phyloP scores from a whole-genome alignment of 1,140 invertebrate genomes.

The Octopus bimaculoides region DNA sequence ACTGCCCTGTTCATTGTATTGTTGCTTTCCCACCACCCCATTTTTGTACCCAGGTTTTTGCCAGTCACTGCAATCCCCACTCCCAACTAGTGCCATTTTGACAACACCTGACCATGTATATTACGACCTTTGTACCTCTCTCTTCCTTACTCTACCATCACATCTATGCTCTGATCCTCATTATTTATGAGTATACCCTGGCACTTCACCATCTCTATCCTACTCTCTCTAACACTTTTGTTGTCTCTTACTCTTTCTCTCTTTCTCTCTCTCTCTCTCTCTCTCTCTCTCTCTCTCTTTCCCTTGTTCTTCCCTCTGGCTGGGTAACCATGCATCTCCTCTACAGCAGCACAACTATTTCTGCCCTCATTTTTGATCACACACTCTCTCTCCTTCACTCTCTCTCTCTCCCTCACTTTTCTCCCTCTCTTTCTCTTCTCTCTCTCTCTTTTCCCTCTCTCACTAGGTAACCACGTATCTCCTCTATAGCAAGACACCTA shows the following conservation, averaged over 20 bases:
- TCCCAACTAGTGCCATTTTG: too few species aligned
- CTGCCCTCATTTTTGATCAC: conserved; percentile 17
- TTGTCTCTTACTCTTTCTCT: not conserved
- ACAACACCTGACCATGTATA: too few species aligned
- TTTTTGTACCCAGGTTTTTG: too few species aligned
- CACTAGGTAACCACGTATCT: too few species aligned
- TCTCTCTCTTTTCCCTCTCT: too few species aligned
- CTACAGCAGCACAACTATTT: not conserved
- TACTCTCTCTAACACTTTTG: not conserved
- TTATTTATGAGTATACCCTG: too few species aligned
- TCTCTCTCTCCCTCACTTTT: conserved; percentile 13
- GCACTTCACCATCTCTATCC: not conserved
- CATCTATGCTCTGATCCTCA: not conserved
- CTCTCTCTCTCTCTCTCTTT: conserved; percentile 8
- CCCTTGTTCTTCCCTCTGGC: not conserved
- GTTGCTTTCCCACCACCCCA: too few species aligned
- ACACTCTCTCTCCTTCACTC: conserved; percentile 15
- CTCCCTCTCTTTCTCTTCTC: conserved; percentile 16
- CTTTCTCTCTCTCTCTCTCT: not conserved
- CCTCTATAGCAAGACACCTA: too few species aligned
- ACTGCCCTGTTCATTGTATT: too few species aligned
- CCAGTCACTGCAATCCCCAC: too few species aligned
- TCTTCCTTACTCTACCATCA: not conserved
- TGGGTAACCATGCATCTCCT: not conserved
- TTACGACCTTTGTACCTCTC: not conserved